A percentile compares a stretch with the other conserved stretches of the same genome.
Conservation (phyloP, 1,140 invertebrate genomes). For the Drosophila kohkoa region DNA sequence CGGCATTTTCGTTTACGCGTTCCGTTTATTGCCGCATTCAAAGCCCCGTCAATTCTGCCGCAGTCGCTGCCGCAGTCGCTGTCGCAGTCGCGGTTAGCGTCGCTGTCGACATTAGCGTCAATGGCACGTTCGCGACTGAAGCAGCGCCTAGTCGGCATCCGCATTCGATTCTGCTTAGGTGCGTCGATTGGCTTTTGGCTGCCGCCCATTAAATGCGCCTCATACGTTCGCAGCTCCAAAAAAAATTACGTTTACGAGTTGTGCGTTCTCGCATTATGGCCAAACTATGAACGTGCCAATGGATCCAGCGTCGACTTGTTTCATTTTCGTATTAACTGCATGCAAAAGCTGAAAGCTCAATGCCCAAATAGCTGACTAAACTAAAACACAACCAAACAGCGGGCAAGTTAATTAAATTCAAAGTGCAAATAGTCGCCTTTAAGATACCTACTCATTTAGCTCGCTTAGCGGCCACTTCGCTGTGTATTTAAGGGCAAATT, state of each 20-base stretch:
- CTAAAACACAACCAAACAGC: too few species aligned
- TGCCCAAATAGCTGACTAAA: too few species aligned
- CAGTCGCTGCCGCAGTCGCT: background rate
- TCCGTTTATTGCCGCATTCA: conserved; percentile 46
- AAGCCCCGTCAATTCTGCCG: background rate
- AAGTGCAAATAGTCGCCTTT: too few species aligned
- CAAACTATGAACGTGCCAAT: too few species aligned
- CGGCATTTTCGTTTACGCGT: conserved; percentile 47
- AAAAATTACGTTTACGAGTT: conserved; percentile 59
- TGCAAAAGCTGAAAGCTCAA: too few species aligned
- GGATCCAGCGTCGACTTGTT: too few species aligned
- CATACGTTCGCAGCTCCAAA: conserved; percentile 58
- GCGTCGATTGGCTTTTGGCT: conserved; percentile 25
- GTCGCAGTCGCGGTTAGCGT: conserved; percentile 9
- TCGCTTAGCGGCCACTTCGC: too few species aligned
- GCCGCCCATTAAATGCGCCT: conserved; percentile 56
- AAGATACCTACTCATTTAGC: too few species aligned
- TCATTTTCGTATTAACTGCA: too few species aligned
- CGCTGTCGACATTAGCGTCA: conserved; percentile 4
- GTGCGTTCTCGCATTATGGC: conserved; percentile 42
- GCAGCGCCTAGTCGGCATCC: conserved; percentile 10
- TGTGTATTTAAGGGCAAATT: too few species aligned
- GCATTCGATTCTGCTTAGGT: conserved; percentile 28
- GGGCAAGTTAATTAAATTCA: too few species aligned
- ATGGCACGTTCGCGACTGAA: conserved; percentile 18